phyloP scores from a whole-genome alignment of 2,888 invertebrate genomes.

The Sesia bembeciformis region DNA sequence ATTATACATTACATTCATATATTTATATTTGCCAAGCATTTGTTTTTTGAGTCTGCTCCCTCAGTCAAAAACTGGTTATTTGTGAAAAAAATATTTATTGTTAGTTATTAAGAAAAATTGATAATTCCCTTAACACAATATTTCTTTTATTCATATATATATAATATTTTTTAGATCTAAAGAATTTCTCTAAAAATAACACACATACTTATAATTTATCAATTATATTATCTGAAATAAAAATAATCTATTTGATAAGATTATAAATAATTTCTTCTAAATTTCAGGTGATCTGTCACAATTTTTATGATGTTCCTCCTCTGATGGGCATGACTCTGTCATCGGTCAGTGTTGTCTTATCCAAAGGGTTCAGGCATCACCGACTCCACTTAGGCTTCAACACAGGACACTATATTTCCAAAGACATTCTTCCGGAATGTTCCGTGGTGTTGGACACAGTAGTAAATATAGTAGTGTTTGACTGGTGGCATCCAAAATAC shows the following conservation, averaged over 20 bases:
- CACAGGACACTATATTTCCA: slow-evolving; percentile 31
- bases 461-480: slow-evolving; percentile 51
- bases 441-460: slow-evolving; percentile 44
- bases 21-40: too few relatives aligned
- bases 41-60: too few relatives aligned
- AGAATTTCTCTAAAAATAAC: too few relatives aligned
- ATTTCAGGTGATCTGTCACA: slow-evolving; percentile 71
- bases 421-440: slow-evolving; percentile 38
- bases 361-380: slow-evolving; percentile 70
- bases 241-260: background rate
- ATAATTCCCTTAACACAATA: too few relatives aligned
- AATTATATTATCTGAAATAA: too few relatives aligned
- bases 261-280: background rate
- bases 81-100: too few relatives aligned
- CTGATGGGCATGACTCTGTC: slow-evolving; percentile 76
- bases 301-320: slow-evolving; percentile 71
- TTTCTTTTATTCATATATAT: too few relatives aligned
- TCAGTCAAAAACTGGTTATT: too few relatives aligned
- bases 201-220: too few relatives aligned
- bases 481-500: slow-evolving; percentile 80
- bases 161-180: too few relatives aligned
- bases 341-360: slow-evolving; percentile 66
- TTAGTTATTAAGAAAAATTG: too few relatives aligned
- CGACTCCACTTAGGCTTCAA: slow-evolving; percentile 71
- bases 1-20: too few relatives aligned